phyloP scores from a whole-genome alignment of 35 echinoderm and acorn worm species.

The Lytechinus variegatus region DNA sequence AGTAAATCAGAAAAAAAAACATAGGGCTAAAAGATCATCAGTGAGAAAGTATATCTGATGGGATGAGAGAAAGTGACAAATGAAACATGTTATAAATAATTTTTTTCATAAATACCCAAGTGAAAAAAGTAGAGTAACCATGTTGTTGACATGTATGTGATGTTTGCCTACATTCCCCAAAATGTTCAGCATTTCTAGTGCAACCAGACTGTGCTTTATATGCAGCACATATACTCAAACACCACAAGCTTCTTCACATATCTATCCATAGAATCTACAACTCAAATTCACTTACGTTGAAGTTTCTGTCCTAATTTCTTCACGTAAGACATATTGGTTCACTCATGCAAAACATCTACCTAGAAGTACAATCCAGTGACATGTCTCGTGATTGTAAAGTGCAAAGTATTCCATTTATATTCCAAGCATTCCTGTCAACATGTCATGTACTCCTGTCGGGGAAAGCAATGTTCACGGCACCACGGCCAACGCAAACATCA shows the following conservation, averaged over 20 bases:
- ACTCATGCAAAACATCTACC: background rate
- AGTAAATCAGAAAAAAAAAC: background rate
- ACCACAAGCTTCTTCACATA: no score
- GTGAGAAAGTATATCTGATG: background rate
- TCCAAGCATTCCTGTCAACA: background rate
- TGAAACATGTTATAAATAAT: background rate
- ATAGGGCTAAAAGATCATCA: background rate
- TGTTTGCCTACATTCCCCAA: background rate
- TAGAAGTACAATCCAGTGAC: background rate
- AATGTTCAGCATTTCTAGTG: background rate
- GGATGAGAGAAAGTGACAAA: background rate
- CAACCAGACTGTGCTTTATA: background rate
- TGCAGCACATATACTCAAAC: no score
- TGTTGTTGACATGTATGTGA: background rate
- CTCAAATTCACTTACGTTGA: background rate
- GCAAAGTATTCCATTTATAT: background rate
- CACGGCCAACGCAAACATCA: background rate
- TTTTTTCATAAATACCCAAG: background rate
- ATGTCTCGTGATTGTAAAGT: background rate
- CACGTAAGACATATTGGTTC: background rate
- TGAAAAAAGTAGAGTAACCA: background rate
- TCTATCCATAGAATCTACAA: background rate
- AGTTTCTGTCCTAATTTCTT: background rate
- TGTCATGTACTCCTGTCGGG: background rate
- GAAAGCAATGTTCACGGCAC: background rate